A percentile compares a stretch with the other conserved stretches of the same genome.
Evolutionary conservation across 2,113 vertebrate species (phyloP).

Genomic region (Sisor rabdophorus): DNA sequence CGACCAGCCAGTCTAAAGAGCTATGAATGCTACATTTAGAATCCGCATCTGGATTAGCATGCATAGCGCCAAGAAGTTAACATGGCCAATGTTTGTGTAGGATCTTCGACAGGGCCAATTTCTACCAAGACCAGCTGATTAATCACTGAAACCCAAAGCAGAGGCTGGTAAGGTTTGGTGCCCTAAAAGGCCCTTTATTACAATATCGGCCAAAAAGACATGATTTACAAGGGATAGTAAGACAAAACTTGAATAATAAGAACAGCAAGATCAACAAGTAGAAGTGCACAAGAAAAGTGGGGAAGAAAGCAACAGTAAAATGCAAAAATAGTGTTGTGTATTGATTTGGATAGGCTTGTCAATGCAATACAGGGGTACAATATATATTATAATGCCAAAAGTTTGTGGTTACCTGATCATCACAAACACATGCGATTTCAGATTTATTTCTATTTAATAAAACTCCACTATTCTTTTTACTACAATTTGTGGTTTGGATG

Average conservation of each 20-base stretch:
- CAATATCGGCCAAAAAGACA: constrained; percentile 9
- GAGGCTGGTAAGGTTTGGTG: constrained; percentile 33
- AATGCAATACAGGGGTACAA: too few species aligned
- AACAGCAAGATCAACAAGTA: background rate
- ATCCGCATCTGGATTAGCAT: background rate
- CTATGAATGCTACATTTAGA: background rate
- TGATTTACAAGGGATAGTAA: constrained; percentile 21
- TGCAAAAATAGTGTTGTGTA: too few species aligned
- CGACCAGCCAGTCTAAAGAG: background rate
- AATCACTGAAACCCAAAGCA: constrained; percentile 55
- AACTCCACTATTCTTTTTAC: too few species aligned
- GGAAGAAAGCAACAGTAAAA: background rate
- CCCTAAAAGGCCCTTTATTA: constrained; percentile 45
- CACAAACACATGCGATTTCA: too few species aligned
- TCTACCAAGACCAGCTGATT: constrained; percentile 41
- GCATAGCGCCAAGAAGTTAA: constrained; percentile 34
- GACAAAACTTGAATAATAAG: background rate
- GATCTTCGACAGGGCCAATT: constrained; percentile 34
- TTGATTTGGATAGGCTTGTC: too few species aligned
- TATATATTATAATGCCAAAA: too few species aligned
- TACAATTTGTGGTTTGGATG: too few species aligned
- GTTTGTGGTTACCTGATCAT: too few species aligned
- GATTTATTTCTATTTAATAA: too few species aligned
- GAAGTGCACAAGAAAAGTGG: background rate
- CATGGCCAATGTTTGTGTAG: constrained; percentile 52